These are phyloP conservation scores for Heloderma charlesbogerti DNA, from an alignment of 2,113 vertebrate species.

Conservation along the genomic window DNA sequence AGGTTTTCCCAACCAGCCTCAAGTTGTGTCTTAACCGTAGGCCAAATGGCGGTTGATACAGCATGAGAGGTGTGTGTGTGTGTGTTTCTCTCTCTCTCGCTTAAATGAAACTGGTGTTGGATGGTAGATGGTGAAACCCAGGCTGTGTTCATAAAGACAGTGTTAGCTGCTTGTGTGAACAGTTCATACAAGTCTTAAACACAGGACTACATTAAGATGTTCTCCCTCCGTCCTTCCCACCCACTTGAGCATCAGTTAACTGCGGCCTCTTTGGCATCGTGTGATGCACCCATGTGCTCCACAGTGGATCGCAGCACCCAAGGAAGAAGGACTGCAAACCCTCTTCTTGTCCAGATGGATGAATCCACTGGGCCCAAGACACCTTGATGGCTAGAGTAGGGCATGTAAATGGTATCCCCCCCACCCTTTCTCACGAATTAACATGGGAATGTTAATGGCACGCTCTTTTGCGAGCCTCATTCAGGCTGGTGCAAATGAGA, in stretches of 20 bases:
- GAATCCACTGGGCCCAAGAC: background rate
- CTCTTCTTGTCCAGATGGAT: background rate
- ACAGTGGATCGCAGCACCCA: too few relatives aligned
- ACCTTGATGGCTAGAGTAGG: background rate
- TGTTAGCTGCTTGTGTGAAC: background rate
- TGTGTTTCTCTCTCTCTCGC: background rate
- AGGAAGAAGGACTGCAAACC: background rate
- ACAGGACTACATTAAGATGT: background rate
- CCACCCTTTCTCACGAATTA: background rate
- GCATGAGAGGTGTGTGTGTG: too few relatives aligned
- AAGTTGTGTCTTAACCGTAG: background rate
- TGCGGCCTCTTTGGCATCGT: too few relatives aligned
- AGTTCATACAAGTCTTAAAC: background rate
- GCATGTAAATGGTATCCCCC: background rate
- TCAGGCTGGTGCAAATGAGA: background rate
- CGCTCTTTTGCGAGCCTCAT: background rate
- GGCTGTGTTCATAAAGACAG: background rate
- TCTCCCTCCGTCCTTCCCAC: background rate
- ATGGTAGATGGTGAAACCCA: background rate
- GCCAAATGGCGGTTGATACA: background rate
- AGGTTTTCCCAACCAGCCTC: background rate
- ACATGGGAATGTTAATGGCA: too few relatives aligned
- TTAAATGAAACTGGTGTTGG: background rate
- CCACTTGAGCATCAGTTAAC: too few relatives aligned
- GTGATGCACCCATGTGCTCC: background rate